Evolutionary conservation across 2,888 invertebrate genomes (phyloP).

Genomic region (Pollenia amentaria): DNA sequence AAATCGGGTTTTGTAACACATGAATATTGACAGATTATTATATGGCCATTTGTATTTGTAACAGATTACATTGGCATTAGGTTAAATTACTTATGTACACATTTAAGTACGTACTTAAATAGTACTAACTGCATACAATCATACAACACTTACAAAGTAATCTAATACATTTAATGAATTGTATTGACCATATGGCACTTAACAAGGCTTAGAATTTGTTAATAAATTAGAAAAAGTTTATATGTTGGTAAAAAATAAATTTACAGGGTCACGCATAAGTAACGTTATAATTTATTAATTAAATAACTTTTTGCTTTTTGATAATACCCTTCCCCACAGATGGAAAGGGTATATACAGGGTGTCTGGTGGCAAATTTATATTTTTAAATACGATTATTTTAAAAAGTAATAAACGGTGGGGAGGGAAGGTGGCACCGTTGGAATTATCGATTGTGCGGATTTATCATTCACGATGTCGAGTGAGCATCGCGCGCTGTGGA

Average conservation of each 20-base stretch:
- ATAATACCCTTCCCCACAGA: too few species aligned
- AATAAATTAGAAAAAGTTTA: not conserved
- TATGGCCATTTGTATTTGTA: slow-evolving; percentile 36
- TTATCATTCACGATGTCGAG: too few species aligned
- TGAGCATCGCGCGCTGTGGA: too few species aligned
- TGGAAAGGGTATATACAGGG: too few species aligned
- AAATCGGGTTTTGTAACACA: not conserved
- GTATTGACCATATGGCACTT: slow-evolving; percentile 24
- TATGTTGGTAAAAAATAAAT: not conserved
- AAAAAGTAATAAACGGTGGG: too few species aligned
- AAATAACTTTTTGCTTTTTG: too few species aligned
- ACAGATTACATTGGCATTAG: slow-evolving; percentile 44
- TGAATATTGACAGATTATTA: slow-evolving; percentile 28
- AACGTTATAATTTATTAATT: too few species aligned
- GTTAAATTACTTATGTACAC: slow-evolving; percentile 36
- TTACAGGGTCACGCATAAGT: too few species aligned
- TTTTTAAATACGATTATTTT: too few species aligned
- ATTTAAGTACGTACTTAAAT: slow-evolving; percentile 27
- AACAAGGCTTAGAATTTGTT: not conserved
- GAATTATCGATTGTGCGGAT: too few species aligned
- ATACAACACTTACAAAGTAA: slow-evolving; percentile 1
- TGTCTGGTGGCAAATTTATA: too few species aligned
- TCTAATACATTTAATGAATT: slow-evolving; percentile 2
- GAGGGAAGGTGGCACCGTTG: too few species aligned
- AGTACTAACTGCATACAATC: not conserved